Evolutionary conservation across 2,797 vertebrate species (phyloP), one percentile per base, ranked within the genome.

Genomic region (Alfaro cultratus): DNA sequence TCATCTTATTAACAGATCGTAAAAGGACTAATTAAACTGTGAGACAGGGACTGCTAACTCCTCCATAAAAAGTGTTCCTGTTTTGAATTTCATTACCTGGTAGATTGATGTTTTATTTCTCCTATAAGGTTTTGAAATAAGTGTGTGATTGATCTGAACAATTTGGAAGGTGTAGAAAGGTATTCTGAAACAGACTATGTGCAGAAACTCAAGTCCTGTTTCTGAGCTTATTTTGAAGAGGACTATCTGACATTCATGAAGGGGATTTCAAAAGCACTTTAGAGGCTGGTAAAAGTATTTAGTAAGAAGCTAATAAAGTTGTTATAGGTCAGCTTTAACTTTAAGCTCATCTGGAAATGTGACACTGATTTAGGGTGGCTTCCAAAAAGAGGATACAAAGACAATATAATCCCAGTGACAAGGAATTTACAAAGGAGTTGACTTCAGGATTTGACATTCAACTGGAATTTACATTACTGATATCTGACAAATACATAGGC

Each of bases 321-420:
- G 88, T 93, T 85, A 86, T 85, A 88, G 82, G 87, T 93, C 80
- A 79, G 79, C 82, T 86, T 86, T 84, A 86, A 91, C 83, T 85
- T 74, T 47, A 51, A 80, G 84, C 76, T 95, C 91, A 91, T 93
- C 94, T 95, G 95, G 93, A 93, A 94, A 94, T 91, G 85, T 78
- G 81, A 93, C 94, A 84, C 5, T 74, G 79, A 49, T 70, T 76
- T 51, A 82, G 91, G 74, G 79, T 85, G 74, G 82, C 86, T 91
- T 82, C 86, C 79, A 85, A 74, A 64, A 80, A 79, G 86, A 92
- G 86, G 90, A 90, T 73, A 80, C 53, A 81, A 88, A 84, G 74
- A 83, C 80, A 82, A 67, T 77, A 83, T 90, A 85, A 84, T 87
- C 89, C 83, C 80, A 85, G 76, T 81, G 73, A 90, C 85, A 82